Evolutionary conservation across 2,113 vertebrate genomes (phyloP), one percentile per base, ranked within the genome.

Genomic region (Aplodontia rufa): DNA sequence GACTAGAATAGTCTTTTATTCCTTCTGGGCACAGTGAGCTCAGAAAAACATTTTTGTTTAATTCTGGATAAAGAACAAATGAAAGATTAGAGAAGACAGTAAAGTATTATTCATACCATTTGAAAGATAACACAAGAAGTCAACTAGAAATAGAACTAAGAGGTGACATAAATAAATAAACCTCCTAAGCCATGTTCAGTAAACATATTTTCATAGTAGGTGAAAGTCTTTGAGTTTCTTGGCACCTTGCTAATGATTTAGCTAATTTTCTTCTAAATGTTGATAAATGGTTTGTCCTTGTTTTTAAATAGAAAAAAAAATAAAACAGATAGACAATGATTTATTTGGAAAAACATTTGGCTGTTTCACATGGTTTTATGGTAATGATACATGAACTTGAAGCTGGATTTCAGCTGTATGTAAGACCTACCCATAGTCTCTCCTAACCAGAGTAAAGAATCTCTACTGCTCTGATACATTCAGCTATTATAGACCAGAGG

Each of bases 301-400:
- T 35, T 45, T 81, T 68, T 4, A 85, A 55, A n/a, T 82, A 35
- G 60, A 6, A 62, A 51, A 9, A 22, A 51, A 55, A 22, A 22
- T 35, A 0, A 78, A 49, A 37, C 35, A 12, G 93, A 96, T 6
- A 45, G 83, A n/a, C 2, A 96, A 32, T 51, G 6, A 76, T 60
- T 62, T 78, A n/a, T 53, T 91, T 90, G 24, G 4, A 95, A 97
- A 92, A 60, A 94, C 6, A 81, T 32, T 55, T 66, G 20, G 6
- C 35, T 19, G 14, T 35, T 78, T n/a, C 10, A 71, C 24, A 45
- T 40, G 85, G 30, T 49, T 64, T 87, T 53, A n/a, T 20, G 20
- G 7, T 37, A 87, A 94, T 76, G 32, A 42, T 1, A 42, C 55
- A 55, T 45, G 22, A 35, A 71, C 1, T 51, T 40, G 28, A 82